Percentiles rank a stretch among this genome's conserved stretches.
Evolutionary conservation across 2,888 invertebrate genomes (phyloP).

Genomic region (Seira sanloemensis): DNA sequence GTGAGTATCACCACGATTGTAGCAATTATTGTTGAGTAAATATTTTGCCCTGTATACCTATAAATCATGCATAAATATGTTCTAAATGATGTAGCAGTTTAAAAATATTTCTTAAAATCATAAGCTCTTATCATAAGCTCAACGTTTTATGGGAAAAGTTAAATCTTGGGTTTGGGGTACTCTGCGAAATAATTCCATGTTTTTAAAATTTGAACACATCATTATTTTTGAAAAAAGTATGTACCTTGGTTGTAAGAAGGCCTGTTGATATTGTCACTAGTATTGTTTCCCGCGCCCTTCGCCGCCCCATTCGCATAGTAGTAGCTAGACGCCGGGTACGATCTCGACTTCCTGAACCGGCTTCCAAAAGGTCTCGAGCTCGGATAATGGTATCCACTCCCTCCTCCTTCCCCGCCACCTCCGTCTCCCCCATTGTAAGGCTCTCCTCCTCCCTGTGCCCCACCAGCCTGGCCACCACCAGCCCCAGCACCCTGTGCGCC

Average conservation of each 20-base stretch:
- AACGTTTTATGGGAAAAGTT: too few relatives aligned
- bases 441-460: conserved; percentile 49
- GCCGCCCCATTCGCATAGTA: conserved; percentile 70
- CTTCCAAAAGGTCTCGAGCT: conserved; percentile 68
- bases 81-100: too few relatives aligned
- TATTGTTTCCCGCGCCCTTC: conserved; percentile 58
- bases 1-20: too few relatives aligned
- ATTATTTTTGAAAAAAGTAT: too few relatives aligned
- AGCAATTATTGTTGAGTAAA: too few relatives aligned
- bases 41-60: too few relatives aligned
- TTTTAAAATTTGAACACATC: too few relatives aligned
- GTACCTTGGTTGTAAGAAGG: conserved; percentile 74
- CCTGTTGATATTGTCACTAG: conserved; percentile 71
- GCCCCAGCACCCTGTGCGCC: conserved; percentile 32
- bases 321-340: conserved; percentile 71
- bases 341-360: conserved; percentile 71
- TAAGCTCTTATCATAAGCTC: too few relatives aligned
- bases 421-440: conserved; percentile 57
- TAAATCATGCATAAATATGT: too few relatives aligned
- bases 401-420: conserved; percentile 45
- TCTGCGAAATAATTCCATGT: too few relatives aligned
- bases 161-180: too few relatives aligned
- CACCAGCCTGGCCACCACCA: conserved; percentile 21
- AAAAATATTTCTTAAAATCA: too few relatives aligned
- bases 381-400: conserved; percentile 51